Base-by-base conservation (phyloP, 2,888 invertebrate species). In the Tolmerus cingulatus region DNA sequence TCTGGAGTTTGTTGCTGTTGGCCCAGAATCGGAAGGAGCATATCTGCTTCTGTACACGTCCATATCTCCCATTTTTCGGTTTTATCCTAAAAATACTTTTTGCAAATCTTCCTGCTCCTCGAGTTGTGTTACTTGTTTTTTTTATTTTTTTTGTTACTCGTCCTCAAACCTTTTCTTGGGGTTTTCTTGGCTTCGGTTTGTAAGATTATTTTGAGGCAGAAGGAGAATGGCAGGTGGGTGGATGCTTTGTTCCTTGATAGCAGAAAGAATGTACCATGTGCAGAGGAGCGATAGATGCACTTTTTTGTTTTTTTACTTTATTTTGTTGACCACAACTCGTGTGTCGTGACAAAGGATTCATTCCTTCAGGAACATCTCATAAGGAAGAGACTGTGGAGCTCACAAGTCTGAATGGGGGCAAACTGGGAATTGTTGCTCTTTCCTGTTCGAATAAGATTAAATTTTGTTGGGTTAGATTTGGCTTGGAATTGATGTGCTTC, bases 11-110 rank as follows among this genome's bases (percentile, higher is more conserved):
- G 66, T 23, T 66, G 27, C 23, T 27, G n/a, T 66, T 40, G 23
- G 66, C 14, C 43, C 78, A 43, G 16, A 34, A 78, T n/a, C 78
- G 16, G 23, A 78, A 78, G 78, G 43, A 78, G 43, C 78, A 78
- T 78, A 78, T 78, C 78, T 78, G 5, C 78, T 78, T 2, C 43
- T 19, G 40, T 78, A 43, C 40, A 78, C 43, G 40, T 78, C 43
- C 78, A 78, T 78, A 78, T 78, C 43, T 78, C 3, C 43, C 40
- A 37, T 78, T 40, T 78, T 78, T 78, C 43, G 78, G 78, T 43
- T 78, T 43, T 78, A 78, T 43, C 78, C 43, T 23, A 78, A 78
- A 78, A 78, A 78, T 43, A 78, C 78, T 78, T 78, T 78, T 78
- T 78, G 78, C 78, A 78, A 78, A 43, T 43, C 78, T 78, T 27